phyloP scores from a whole-genome alignment of 2,888 invertebrate species.

The Rhimphoctona megacephalus region DNA sequence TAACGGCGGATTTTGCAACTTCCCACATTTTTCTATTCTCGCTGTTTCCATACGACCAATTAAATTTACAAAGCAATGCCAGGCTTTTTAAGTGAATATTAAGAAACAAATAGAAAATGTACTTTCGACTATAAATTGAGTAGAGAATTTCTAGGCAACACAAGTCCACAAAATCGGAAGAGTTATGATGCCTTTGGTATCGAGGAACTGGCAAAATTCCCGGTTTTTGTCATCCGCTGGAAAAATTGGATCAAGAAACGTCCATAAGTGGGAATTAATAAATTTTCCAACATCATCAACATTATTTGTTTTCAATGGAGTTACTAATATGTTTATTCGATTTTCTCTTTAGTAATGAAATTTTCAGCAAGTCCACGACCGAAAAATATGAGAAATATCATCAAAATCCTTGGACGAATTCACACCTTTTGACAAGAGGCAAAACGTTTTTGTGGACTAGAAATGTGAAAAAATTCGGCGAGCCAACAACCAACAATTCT shows the following conservation, averaged over 20 bases:
- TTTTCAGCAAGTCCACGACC: background rate
- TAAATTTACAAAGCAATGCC: background rate
- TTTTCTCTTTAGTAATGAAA: background rate
- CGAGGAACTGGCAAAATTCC: background rate
- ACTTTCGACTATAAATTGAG: background rate
- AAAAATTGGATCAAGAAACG: background rate
- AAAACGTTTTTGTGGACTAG: background rate
- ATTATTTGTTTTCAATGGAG: background rate
- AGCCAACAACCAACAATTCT: background rate
- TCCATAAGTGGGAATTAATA: background rate
- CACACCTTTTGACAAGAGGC: background rate
- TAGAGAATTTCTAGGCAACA: background rate
- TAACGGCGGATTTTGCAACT: too few relatives aligned
- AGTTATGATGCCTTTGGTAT: conserved; percentile 9
- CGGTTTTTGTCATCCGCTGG: background rate
- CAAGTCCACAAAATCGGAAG: conserved; percentile 2
- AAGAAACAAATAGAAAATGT: background rate
- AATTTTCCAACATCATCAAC: background rate
- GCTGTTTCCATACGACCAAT: background rate
- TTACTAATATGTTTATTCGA: background rate
- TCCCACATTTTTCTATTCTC: background rate
- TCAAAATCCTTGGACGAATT: background rate
- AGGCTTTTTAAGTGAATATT: background rate
- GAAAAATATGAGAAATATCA: conserved; percentile 1
- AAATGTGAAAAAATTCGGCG: background rate